phyloP scores from a whole-genome alignment of 2,113 vertebrate species.

The Ptilorrhoa leucosticta region DNA sequence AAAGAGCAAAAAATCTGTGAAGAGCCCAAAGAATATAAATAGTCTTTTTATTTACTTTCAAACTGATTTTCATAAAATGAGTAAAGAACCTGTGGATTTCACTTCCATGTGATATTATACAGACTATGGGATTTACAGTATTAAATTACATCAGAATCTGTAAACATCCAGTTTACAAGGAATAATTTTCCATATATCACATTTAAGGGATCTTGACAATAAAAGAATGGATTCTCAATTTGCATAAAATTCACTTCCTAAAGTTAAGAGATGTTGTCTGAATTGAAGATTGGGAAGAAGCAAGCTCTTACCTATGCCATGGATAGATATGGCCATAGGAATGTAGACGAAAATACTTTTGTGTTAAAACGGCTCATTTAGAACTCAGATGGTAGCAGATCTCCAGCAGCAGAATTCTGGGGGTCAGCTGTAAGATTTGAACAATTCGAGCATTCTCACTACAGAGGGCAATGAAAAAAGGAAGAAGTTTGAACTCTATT shows the following conservation, averaged over 20 bases:
- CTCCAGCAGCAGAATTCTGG: background rate
- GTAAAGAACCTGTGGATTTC: background rate
- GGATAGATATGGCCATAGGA: background rate
- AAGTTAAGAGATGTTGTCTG: background rate
- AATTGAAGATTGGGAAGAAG: background rate
- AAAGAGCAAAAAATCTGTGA: background rate
- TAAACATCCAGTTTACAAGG: background rate
- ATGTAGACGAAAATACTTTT: background rate
- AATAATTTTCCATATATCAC: background rate
- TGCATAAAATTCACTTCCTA: background rate
- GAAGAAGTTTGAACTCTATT: background rate
- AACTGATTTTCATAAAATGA: background rate
- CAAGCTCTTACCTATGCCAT: background rate
- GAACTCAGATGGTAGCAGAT: background rate
- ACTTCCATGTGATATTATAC: background rate
- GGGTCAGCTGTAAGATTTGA: background rate
- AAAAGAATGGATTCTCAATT: background rate
- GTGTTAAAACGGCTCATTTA: background rate
- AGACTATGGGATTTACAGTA: background rate
- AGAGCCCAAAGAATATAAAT: background rate
- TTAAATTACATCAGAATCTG: background rate
- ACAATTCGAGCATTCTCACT: background rate
- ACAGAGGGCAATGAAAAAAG: background rate
- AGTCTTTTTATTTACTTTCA: background rate
- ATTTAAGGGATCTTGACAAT: background rate